Percentiles rank a stretch among this genome's conserved stretches.
phyloP scores from a whole-genome alignment of 2,888 invertebrate genomes.

The Sturmia bella region DNA sequence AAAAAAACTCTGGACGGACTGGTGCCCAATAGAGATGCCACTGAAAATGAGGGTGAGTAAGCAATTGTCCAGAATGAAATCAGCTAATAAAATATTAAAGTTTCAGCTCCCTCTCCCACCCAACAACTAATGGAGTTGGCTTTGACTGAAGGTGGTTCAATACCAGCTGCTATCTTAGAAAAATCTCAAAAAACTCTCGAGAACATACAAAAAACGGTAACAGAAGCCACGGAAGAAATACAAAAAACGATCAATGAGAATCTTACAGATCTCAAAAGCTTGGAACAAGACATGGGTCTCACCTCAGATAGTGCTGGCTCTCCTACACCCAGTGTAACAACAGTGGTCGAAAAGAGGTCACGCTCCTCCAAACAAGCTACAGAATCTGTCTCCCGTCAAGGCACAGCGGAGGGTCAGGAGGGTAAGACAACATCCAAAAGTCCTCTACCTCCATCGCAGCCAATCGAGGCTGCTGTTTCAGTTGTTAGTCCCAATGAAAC shows the following conservation, averaged over 20 bases:
- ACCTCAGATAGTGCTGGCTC: conserved; percentile 73
- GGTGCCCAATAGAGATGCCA: conserved; percentile 69
- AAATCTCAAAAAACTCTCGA: conserved; percentile 79
- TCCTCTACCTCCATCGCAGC: conserved; percentile 77
- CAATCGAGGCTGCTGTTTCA: conserved; percentile 81
- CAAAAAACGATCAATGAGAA: conserved; percentile 81
- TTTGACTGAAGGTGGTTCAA: conserved; percentile 39
- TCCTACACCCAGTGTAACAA: conserved; percentile 76
- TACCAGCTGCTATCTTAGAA: conserved; percentile 75
- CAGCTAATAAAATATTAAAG: neutral
- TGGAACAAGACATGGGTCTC: conserved; percentile 78
- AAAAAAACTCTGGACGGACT: conserved; percentile 73
- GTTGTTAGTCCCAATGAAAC: conserved; percentile 74
- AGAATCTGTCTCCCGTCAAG: conserved; percentile 73
- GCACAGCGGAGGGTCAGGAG: conserved; percentile 74
- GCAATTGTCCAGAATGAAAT: neutral
- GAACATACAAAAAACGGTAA: conserved; percentile 78
- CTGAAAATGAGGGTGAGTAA: conserved; percentile 71
- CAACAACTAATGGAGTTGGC: conserved; percentile 81
- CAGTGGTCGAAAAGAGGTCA: conserved; percentile 74
- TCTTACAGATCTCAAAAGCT: conserved; percentile 78
- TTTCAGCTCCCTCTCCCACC: conserved; percentile 79
- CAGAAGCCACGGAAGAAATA: conserved; percentile 79
- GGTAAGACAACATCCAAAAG: conserved; percentile 74
- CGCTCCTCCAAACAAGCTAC: conserved; percentile 42